Conservation (phyloP, 2,888 invertebrate species). For the Pegoplata infirma region DNA sequence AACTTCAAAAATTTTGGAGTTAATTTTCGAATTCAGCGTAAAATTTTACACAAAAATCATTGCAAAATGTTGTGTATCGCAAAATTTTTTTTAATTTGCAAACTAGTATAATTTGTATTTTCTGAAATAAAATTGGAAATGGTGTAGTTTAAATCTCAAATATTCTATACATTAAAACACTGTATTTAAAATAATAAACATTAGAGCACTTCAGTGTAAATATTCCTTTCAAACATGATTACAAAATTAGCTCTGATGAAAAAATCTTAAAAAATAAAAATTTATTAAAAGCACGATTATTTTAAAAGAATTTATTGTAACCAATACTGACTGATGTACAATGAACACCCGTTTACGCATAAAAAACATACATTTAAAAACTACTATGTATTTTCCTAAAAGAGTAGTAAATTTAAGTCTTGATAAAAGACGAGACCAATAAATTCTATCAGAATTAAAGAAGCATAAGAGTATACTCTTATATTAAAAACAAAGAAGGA, state of each 20-base stretch:
- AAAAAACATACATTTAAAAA: constrained; percentile 17
- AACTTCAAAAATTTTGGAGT: no score
- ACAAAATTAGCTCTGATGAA: background rate
- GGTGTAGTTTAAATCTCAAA: no score
- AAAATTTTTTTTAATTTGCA: no score
- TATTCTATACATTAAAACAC: no score
- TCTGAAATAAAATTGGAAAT: no score
- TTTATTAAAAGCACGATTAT: background rate
- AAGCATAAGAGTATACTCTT: background rate
- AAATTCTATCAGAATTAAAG: constrained; percentile 22
- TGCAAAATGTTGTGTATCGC: no score
- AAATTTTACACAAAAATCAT: no score
- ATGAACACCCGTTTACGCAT: constrained; percentile 35
- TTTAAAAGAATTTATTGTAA: background rate
- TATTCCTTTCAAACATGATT: background rate
- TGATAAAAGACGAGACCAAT: constrained; percentile 29
- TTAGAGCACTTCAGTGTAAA: background rate
- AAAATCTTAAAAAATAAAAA: no score
- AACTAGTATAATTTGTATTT: no score
- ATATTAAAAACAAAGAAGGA: no score
- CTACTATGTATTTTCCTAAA: constrained; percentile 2
- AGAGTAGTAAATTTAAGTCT: constrained; percentile 32
- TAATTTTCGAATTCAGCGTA: no score
- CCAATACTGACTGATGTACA: background rate
- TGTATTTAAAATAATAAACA: no score